phyloP scores from a whole-genome alignment of 1,140 invertebrate species.

The Vanessa atalanta region DNA sequence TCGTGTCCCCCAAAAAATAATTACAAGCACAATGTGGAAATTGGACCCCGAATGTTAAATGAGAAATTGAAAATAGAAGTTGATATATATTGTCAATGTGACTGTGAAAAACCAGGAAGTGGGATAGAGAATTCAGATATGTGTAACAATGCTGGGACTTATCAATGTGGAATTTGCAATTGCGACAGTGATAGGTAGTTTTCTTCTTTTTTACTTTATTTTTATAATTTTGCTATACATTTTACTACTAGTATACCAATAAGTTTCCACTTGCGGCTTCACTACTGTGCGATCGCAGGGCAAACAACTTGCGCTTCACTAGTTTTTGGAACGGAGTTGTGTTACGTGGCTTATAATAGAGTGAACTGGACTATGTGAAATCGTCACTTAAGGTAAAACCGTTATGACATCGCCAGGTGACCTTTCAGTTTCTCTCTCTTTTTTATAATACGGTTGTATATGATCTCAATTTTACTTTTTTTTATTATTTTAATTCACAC shows the following conservation, averaged over 20 bases:
- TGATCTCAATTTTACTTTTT: too few relatives aligned
- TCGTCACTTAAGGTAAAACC: too few relatives aligned
- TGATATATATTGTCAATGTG: slow-evolving; percentile 78
- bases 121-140: slow-evolving; percentile 64
- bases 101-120: slow-evolving; percentile 75
- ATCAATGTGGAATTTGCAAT: slow-evolving; percentile 88
- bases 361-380: too few relatives aligned
- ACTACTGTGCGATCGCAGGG: too few relatives aligned
- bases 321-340: neutral
- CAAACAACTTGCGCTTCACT: too few relatives aligned
- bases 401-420: too few relatives aligned
- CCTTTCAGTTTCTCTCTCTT: too few relatives aligned
- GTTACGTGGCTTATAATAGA: neutral
- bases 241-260: neutral
- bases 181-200: slow-evolving; percentile 82
- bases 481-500: too few relatives aligned
- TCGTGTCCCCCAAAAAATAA: slow-evolving; percentile 36
- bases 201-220: neutral
- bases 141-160: slow-evolving; percentile 81
- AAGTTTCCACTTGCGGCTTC: neutral
- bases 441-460: too few relatives aligned
- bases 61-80: slow-evolving; percentile 55
- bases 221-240: neutral
- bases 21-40: slow-evolving; percentile 33
- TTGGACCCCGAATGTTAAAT: slow-evolving; percentile 47